These are phyloP conservation scores for Lutraria rhynchaena DNA, from an alignment of 1,140 invertebrate species.

Conservation along the genomic window DNA sequence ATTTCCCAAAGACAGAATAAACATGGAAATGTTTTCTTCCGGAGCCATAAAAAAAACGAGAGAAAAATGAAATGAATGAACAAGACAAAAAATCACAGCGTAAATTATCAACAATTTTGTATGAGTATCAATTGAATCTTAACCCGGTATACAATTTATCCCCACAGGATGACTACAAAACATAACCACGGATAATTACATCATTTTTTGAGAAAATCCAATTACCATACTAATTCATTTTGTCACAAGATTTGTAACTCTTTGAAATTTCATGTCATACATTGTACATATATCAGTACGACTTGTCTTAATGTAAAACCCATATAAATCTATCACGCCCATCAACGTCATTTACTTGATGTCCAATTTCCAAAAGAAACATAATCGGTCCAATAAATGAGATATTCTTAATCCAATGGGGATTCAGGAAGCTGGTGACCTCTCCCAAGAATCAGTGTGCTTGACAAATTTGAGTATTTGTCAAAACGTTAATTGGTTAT, in stretches of 20 bases:
- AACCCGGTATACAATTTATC: no score
- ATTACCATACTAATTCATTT: slow-evolving; percentile 44
- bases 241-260: slow-evolving; percentile 16
- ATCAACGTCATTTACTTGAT: slow-evolving; percentile 31
- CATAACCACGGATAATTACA: slow-evolving; percentile 12
- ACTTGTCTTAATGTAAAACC: slow-evolving; percentile 14
- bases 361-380: slow-evolving; percentile 50
- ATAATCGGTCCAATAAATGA: slow-evolving; percentile 49
- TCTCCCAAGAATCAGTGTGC: slow-evolving; percentile 31
- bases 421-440: slow-evolving; percentile 37
- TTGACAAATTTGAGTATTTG: slow-evolving; percentile 59
- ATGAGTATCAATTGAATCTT: no score
- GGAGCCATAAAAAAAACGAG: no score
- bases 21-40: no score
- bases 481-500: slow-evolving; percentile 58
- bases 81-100: no score
- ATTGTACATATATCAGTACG: slow-evolving; percentile 26
- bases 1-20: no score
- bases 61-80: no score
- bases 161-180: no score
- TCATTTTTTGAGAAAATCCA: slow-evolving; percentile 40
- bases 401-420: slow-evolving; percentile 5
- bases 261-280: slow-evolving; percentile 47
- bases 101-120: no score
- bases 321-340: slow-evolving; percentile 10